phyloP scores from a whole-genome alignment of 2,797 vertebrate genomes.

The Malacoctenus gilli region DNA sequence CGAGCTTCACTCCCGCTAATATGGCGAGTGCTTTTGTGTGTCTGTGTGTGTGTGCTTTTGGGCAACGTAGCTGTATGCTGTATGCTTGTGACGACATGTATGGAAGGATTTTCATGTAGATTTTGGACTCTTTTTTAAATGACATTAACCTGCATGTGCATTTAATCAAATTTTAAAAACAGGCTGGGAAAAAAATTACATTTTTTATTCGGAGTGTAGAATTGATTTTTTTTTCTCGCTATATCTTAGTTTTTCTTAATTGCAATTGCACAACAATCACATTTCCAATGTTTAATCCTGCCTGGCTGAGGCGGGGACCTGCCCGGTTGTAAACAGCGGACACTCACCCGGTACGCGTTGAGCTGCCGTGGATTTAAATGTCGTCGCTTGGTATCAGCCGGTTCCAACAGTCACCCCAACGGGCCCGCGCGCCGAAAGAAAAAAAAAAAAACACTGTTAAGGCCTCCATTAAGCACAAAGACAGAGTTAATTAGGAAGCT shows the following conservation, averaged over 20 bases:
- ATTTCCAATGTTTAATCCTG: no score
- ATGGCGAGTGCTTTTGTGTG: conserved; percentile 3
- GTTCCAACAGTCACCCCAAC: conserved; percentile 58
- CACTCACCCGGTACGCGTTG: conserved; percentile 1
- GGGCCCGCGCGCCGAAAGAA: conserved; percentile 65
- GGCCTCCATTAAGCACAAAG: conserved; percentile 81
- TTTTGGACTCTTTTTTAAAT: no score
- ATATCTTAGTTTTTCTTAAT: no score
- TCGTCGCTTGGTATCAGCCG: conserved; percentile 54
- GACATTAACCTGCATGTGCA: no score
- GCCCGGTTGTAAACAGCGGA: conserved; percentile 11
- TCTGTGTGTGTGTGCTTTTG: conserved; percentile 2
- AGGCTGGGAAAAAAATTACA: no score
- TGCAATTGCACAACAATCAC: no score
- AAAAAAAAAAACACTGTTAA: conserved; percentile 65
- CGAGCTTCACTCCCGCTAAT: conserved; percentile 53
- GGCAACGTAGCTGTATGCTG: conserved; percentile 1
- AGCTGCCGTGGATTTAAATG: conserved; percentile 25
- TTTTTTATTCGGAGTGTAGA: no score
- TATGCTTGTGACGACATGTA: conserved; percentile 21
- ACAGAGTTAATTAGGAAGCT: conserved; percentile 84
- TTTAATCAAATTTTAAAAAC: no score
- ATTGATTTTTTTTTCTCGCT: no score
- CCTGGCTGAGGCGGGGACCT: conserved; percentile 2
- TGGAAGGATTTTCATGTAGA: conserved; percentile 11